Conservation (phyloP, 2,797 vertebrate genomes). For the Liasis olivaceus region DNA sequence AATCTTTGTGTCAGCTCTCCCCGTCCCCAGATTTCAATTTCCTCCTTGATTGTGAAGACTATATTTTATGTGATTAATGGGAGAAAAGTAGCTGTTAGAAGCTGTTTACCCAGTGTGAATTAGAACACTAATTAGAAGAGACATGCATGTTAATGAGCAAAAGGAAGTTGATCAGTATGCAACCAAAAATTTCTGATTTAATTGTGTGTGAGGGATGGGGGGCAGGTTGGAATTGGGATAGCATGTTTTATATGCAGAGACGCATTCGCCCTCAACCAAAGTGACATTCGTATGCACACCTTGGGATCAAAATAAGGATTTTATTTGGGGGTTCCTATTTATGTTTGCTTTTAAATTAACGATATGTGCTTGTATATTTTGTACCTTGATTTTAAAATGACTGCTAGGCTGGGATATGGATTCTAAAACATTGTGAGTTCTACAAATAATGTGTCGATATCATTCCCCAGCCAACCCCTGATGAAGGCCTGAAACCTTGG, state of each 20-base stretch:
- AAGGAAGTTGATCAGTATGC: conserved; percentile 73
- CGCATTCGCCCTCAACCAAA: not conserved
- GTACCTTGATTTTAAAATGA: not conserved
- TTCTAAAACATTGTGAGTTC: not conserved
- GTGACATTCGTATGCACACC: not conserved
- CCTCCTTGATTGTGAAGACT: conserved; percentile 39
- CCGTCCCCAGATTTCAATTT: conserved; percentile 23
- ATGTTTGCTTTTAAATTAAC: not conserved
- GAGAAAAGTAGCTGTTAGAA: conserved; percentile 72
- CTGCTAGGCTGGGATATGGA: not conserved
- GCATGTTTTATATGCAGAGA: not conserved
- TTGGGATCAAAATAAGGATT: not conserved
- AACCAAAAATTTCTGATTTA: conserved; percentile 63
- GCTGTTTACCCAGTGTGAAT: conserved; percentile 77
- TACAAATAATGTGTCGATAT: not conserved
- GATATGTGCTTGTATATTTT: not conserved
- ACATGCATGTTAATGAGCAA: conserved; percentile 76
- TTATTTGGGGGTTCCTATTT: not conserved
- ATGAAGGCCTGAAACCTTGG: not conserved
- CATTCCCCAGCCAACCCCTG: not conserved
- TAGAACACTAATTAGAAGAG: conserved; percentile 75
- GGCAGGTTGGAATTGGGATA: not conserved
- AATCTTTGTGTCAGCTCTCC: not conserved
- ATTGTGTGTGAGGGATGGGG: not conserved
- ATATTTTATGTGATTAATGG: conserved; percentile 71